Evolutionary conservation across 2,888 invertebrate genomes (phyloP).

Genomic region (Drosophila prostipennis): DNA sequence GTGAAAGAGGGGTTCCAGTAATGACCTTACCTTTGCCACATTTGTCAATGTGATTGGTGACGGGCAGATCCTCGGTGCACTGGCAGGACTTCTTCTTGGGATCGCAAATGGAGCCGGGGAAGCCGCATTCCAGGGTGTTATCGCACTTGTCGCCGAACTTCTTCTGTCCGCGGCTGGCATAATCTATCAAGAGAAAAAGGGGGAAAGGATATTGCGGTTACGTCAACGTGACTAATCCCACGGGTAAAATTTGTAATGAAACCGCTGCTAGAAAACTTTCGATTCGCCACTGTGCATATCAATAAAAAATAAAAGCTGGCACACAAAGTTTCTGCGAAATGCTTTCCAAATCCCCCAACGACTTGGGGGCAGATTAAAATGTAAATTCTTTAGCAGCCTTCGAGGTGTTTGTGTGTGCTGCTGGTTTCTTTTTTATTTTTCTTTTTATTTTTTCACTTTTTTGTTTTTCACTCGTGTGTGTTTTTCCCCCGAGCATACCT

Average conservation of each 20-base stretch:
- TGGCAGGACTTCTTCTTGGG: slow-evolving; percentile 88
- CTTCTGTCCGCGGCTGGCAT: slow-evolving; percentile 86
- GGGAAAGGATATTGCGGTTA: background rate
- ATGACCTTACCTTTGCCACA: slow-evolving; percentile 90
- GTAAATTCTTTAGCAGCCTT: slow-evolving; percentile 67
- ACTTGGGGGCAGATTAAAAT: slow-evolving; percentile 74
- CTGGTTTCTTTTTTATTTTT: background rate
- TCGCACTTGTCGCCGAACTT: slow-evolving; percentile 92
- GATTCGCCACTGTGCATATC: slow-evolving; percentile 44
- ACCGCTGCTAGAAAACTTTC: slow-evolving; percentile 60
- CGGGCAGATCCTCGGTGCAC: slow-evolving; percentile 89
- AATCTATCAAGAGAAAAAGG: slow-evolving; percentile 80
- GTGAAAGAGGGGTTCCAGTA: background rate
- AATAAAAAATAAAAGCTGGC: slow-evolving; percentile 30
- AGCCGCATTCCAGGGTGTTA: slow-evolving; percentile 89
- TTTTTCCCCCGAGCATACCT: slow-evolving; percentile 21
- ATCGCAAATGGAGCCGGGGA: slow-evolving; percentile 90
- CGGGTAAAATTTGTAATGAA: slow-evolving; percentile 69
- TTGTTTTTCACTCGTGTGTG: slow-evolving; percentile 3
- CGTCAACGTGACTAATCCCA: slow-evolving; percentile 58
- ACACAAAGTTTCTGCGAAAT: slow-evolving; percentile 50
- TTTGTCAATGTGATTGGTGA: slow-evolving; percentile 93
- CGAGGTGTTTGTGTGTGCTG: slow-evolving; percentile 25
- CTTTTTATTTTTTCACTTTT: slow-evolving; percentile 3
- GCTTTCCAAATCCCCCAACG: slow-evolving; percentile 65